Percentiles rank a stretch among this genome's conserved stretches.
Evolutionary conservation across 1,140 invertebrate genomes (phyloP).

Genomic region (Philotrypesis tridentata): DNA sequence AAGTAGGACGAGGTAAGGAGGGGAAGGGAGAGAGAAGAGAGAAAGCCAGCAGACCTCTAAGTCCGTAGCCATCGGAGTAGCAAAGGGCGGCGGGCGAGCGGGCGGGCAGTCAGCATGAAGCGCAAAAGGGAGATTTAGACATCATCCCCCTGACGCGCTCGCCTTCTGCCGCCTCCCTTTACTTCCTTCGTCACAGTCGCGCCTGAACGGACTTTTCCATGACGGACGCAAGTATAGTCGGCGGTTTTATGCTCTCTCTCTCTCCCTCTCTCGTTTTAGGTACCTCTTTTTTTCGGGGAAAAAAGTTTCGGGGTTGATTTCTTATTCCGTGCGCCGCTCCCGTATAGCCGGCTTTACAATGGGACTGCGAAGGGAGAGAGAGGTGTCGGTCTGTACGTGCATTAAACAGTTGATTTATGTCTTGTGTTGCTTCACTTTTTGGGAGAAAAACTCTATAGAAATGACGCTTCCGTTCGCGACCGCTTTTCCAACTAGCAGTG

Average conservation of each 20-base stretch:
- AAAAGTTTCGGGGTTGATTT: conserved; percentile 51
- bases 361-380: neutral
- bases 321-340: conserved; percentile 43
- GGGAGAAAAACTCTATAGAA: conserved; percentile 20
- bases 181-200: conserved; percentile 51
- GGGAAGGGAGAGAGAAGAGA: conserved; percentile 49
- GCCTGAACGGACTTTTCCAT: conserved; percentile 46
- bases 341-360: conserved; percentile 40
- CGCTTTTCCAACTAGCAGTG: conserved; percentile 14
- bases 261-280: neutral
- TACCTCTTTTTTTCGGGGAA: conserved; percentile 10
- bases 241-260: neutral
- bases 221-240: conserved; percentile 58
- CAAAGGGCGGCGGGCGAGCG: conserved; percentile 27
- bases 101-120: conserved; percentile 70
- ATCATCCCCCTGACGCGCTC: conserved; percentile 67
- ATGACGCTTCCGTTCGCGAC: conserved; percentile 25
- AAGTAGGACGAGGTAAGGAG: conserved; percentile 24
- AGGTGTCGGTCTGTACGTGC: neutral
- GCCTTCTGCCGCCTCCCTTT: conserved; percentile 52
- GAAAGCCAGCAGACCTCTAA: conserved; percentile 53
- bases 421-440: neutral
- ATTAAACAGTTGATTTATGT: conserved; percentile 46
- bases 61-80: conserved; percentile 55
- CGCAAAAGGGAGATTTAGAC: conserved; percentile 72